Evolutionary conservation across 2,797 vertebrate genomes (phyloP).

Genomic region (Ctenosaura bakeri): DNA sequence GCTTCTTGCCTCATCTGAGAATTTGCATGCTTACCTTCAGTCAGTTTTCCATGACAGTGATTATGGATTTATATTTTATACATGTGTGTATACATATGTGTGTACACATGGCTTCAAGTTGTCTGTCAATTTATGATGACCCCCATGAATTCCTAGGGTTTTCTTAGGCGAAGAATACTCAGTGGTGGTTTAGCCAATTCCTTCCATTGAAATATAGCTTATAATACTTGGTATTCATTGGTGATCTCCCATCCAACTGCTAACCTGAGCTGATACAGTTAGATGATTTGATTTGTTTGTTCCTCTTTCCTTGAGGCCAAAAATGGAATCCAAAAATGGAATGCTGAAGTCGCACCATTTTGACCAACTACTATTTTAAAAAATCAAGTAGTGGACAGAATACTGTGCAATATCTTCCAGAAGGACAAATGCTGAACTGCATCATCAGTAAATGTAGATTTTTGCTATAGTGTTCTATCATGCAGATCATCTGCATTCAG

Average conservation of each 20-base stretch:
- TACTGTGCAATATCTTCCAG: neutral
- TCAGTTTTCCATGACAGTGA: neutral
- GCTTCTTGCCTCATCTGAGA: neutral
- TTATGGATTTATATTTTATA: neutral
- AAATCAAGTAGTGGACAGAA: conserved; percentile 6
- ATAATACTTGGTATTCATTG: too few species aligned
- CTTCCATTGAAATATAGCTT: too few species aligned
- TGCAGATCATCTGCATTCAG: conserved; percentile 24
- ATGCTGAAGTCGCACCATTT: neutral
- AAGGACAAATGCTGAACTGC: neutral
- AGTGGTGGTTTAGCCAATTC: too few species aligned
- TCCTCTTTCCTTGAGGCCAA: conserved; percentile 42
- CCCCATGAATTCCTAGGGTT: too few species aligned
- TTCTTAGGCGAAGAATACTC: too few species aligned
- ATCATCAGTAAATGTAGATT: neutral
- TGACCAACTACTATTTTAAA: neutral
- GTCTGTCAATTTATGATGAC: too few species aligned
- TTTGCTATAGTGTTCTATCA: neutral
- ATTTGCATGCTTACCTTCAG: neutral
- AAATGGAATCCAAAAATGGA: conserved; percentile 38
- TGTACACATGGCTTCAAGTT: too few species aligned
- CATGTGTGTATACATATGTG: too few species aligned
- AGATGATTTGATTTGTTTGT: conserved; percentile 25
- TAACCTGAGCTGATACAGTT: too few species aligned
- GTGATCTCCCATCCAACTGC: too few species aligned